Conservation (phyloP, 2,888 invertebrate genomes). For the Pristionchus exspectatus region DNA sequence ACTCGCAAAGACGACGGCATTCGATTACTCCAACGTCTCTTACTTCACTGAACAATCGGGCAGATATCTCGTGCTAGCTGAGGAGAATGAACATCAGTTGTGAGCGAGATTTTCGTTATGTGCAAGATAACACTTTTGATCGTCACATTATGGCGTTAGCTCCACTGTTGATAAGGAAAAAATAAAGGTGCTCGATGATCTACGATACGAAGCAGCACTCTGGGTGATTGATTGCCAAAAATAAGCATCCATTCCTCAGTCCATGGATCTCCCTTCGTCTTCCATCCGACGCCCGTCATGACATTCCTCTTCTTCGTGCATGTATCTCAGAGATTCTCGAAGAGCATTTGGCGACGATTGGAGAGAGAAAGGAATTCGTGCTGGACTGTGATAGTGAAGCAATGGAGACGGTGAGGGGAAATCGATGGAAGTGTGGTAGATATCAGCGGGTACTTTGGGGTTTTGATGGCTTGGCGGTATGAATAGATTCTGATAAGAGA, state of each 20-base stretch:
- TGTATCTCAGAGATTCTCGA: slow-evolving; percentile 9
- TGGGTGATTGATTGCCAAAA: no score
- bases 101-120: neutral
- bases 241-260: neutral
- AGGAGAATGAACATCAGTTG: neutral
- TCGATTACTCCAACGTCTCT: neutral
- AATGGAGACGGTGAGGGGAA: neutral
- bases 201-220: no score
- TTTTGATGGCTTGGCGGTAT: no score
- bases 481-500: neutral
- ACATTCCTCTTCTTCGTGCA: neutral
- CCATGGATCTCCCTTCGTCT: slow-evolving; percentile 39
- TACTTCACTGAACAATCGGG: slow-evolving; percentile 13
- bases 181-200: no score
- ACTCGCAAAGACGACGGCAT: neutral
- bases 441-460: no score
- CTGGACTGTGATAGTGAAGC: slow-evolving; percentile 34
- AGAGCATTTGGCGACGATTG: neutral
- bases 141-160: neutral
- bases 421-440: no score
- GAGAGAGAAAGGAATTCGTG: slow-evolving; percentile 6
- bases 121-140: neutral
- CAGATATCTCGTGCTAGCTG: neutral
- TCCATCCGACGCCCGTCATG: neutral
- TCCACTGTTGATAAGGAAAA: no score